A percentile compares a stretch with the other conserved stretches of the same genome.
Conservation (phyloP, 1,140 invertebrate species). For the Acromyrmex echinatior region DNA sequence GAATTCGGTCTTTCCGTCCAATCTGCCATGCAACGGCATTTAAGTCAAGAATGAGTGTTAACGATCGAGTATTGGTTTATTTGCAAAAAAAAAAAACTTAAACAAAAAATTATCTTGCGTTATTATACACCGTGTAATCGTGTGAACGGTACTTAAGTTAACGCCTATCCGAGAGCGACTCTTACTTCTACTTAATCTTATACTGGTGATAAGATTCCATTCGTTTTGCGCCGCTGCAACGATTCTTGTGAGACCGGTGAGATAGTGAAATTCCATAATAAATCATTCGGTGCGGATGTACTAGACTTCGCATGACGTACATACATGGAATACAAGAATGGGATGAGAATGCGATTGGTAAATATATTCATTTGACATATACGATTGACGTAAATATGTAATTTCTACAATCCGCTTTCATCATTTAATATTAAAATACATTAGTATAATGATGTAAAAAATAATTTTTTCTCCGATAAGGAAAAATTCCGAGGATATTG, state of each 20-base stretch:
- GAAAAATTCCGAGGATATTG: background rate
- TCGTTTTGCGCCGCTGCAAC: constrained; percentile 3
- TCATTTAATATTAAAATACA: background rate
- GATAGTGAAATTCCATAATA: constrained; percentile 35
- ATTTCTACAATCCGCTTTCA: background rate
- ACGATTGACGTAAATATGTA: background rate
- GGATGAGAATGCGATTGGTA: background rate
- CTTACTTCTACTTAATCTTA: constrained; percentile 33
- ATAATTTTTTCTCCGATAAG: background rate
- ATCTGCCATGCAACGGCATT: background rate
- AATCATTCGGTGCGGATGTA: constrained; percentile 14
- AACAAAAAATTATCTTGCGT: background rate
- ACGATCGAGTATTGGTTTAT: background rate
- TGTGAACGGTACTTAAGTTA: constrained; percentile 28
- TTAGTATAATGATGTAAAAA: background rate
- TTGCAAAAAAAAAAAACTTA: background rate
- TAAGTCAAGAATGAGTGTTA: background rate
- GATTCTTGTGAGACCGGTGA: constrained; percentile 5
- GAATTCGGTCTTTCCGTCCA: background rate
- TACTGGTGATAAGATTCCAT: constrained; percentile 31
- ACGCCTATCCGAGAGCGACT: background rate
- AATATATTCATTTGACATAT: constrained; percentile 5
- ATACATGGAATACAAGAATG: background rate
- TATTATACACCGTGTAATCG: background rate
- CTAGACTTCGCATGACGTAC: background rate